Base-by-base conservation (phyloP, 2,797 vertebrate genomes). In the Psittacula echo region DNA sequence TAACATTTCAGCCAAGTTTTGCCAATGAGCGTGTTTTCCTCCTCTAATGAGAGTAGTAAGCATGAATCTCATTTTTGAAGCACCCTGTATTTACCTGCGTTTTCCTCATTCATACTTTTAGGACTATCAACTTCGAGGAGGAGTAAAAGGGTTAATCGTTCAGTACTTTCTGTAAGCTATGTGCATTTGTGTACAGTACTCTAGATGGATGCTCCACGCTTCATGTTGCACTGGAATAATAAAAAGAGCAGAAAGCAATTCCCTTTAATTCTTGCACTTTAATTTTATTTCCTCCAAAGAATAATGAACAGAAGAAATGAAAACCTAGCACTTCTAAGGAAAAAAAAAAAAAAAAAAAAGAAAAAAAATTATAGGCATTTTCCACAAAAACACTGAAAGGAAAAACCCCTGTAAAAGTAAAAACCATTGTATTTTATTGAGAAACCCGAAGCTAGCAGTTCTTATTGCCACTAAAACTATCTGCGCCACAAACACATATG, bases 401-500 rank as follows among this genome's bases (percentile, higher is more conserved):
- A 66, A 77, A 94, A 85, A 77, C 0, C 34, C 60, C 66, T 50
- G 6, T 39, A 60, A 56, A 84, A 90, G 23, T 56, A 84, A 82
- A 70, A 91, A 8, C 8, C 24, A 79, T 14, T 82, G 51, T 64
- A 60, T 44, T 76, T 67, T 48, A 87, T 51, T 45, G 67, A 88
- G 67, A 96, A 94, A 85, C 32, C 51, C 34, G 18, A 89, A 90
- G 60, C 27, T 76, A 89, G 54, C 30, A 34, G 37, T 56, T 83
- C 34, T 88, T 85, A 54, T 8, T 68, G 66, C 24, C 76, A 60
- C 85, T 91, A 78, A 89, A 94, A 93, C 44, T 80, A 92, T 19
- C 65, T 89, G 48, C 39, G 47, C 37, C 13, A 22, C 39, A 8
- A 34, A 32, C 22, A 54, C 29, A 53, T 11, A 76, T 12, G 58